phyloP scores from a whole-genome alignment of 2,888 invertebrate genomes.

The Lottia scabra region DNA sequence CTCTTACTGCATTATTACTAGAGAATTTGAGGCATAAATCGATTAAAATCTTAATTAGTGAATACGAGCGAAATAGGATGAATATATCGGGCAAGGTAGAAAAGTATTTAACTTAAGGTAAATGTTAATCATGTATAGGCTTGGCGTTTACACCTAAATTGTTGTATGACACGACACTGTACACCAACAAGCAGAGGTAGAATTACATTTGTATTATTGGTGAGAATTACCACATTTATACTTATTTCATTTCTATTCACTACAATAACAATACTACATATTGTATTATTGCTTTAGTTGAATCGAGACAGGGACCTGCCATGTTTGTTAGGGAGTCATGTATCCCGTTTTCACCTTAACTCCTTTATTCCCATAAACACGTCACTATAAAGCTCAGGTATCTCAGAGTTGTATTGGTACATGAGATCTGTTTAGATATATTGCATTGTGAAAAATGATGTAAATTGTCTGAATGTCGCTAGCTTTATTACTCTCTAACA shows the following conservation, averaged over 20 bases:
- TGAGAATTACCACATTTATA: background rate
- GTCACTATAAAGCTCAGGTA: background rate
- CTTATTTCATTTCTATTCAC: background rate
- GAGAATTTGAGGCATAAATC: too few species aligned
- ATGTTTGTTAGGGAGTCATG: background rate
- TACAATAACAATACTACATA: slow-evolving; percentile 2
- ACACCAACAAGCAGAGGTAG: background rate
- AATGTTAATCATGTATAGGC: too few species aligned
- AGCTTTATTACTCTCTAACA: background rate
- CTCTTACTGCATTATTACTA: too few species aligned
- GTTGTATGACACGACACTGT: background rate
- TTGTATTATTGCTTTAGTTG: background rate
- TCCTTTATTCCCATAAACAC: slow-evolving; percentile 1
- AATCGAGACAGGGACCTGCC: too few species aligned
- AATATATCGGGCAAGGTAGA: too few species aligned
- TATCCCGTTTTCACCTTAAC: background rate
- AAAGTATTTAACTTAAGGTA: too few species aligned
- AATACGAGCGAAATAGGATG: too few species aligned
- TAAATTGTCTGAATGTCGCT: background rate
- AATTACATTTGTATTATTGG: background rate
- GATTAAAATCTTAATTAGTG: too few species aligned
- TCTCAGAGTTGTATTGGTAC: background rate
- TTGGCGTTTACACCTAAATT: background rate
- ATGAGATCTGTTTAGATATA: background rate
- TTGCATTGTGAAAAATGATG: background rate